Conservation (phyloP, 2,113 vertebrate species). For the Lichenostomus cassidix region DNA sequence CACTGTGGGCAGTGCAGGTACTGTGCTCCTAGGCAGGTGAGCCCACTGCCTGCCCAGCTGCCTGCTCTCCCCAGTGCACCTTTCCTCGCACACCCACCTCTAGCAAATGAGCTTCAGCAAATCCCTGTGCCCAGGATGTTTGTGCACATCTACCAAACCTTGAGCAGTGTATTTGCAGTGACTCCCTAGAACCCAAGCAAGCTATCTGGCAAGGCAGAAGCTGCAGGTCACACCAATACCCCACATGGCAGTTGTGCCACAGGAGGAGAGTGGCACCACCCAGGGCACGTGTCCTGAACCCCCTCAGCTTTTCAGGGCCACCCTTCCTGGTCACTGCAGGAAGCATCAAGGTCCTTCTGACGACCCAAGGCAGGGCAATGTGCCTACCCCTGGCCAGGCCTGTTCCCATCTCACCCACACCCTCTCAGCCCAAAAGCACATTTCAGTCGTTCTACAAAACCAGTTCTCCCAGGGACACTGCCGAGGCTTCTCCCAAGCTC, state of each 20-base stretch:
- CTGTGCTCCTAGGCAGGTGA: neutral
- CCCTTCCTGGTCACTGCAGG: rapidly evolving
- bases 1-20: rapidly evolving
- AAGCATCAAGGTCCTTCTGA: neutral
- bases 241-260: rapidly evolving
- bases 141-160: neutral
- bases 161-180: neutral
- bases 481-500: neutral
- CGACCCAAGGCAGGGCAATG: rapidly evolving
- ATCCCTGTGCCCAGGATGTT: neutral
- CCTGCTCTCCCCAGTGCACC: neutral
- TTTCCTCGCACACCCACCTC: rapidly evolving
- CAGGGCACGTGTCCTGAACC: rapidly evolving
- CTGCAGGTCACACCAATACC: rapidly evolving
- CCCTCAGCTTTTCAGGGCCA: neutral
- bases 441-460: neutral
- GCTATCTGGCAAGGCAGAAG: neutral
- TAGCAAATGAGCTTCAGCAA: neutral
- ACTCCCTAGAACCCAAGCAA: neutral
- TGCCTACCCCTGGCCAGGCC: neutral
- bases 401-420: too few relatives aligned
- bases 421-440: neutral
- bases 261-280: neutral
- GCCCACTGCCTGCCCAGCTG: neutral
- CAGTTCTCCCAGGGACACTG: neutral